phyloP scores from a whole-genome alignment of 2,797 vertebrate genomes.

The Alosa sapidissima region DNA sequence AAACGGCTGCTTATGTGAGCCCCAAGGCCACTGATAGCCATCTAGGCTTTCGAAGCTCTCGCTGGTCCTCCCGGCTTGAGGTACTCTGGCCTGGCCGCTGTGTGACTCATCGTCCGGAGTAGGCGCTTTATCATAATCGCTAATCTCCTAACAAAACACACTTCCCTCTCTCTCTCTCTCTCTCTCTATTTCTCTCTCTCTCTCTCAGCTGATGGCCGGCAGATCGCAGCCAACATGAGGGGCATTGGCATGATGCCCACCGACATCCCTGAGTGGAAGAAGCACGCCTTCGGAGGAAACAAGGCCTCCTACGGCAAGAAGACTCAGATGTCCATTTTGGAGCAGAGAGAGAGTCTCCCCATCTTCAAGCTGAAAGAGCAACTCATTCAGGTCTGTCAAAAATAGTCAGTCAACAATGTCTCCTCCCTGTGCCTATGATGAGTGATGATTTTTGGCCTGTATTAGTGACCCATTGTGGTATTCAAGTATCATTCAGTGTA shows the following conservation, averaged over 20 bases:
- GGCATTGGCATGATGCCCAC: constrained; percentile 99
- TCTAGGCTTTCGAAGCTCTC: constrained; percentile 63
- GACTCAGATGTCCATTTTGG: constrained; percentile 93
- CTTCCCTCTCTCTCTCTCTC: not conserved
- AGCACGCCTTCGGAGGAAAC: constrained; percentile 96
- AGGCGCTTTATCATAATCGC: constrained; percentile 21
- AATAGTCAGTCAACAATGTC: too few species aligned
- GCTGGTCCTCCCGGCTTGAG: constrained; percentile 40
- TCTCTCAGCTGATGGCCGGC: constrained; percentile 86
- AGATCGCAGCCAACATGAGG: constrained; percentile 98
- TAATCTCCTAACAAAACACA: constrained; percentile 30
- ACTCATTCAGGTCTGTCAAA: constrained; percentile 85
- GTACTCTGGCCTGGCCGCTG: constrained; percentile 37
- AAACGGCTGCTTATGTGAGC: constrained; percentile 37
- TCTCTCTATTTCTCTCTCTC: not conserved
- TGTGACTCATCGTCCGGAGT: constrained; percentile 20
- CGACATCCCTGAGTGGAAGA: constrained; percentile 99
- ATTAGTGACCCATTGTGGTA: too few species aligned
- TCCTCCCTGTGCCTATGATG: too few species aligned
- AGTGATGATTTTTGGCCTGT: too few species aligned
- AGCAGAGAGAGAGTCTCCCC: constrained; percentile 95
- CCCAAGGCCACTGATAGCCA: constrained; percentile 57
- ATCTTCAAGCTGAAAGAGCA: constrained; percentile 98
- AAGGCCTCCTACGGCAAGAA: constrained; percentile 98
- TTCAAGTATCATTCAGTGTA: too few species aligned